Base-by-base conservation (phyloP, 1,140 invertebrate genomes). In the Pachypeltis micranthus region DNA sequence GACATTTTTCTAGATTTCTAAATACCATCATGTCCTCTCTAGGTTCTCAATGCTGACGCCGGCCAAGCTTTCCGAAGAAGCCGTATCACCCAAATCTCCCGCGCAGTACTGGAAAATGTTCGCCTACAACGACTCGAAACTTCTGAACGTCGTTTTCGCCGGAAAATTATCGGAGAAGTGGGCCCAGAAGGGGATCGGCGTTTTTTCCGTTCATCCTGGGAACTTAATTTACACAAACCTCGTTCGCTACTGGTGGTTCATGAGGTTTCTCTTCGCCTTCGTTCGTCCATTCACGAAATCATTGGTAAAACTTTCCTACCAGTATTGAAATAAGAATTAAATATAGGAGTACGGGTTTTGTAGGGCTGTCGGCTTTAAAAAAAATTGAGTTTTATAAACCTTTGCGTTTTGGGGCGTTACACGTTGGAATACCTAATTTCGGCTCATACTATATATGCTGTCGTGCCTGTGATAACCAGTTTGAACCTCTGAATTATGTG, bases 261-360 rank as follows among this genome's bases (percentile, higher is more conserved):
- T 85, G 66, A 76, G 83, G 68, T 63, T 93, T 0, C 68, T 90
- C 0, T 94, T 90, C 73, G 77, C 81, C n/a, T 16, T 93, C 1
- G 88, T 88, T 1, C 77, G 90, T 29, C 93, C 93, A 24, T 97
- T 96, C 73, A 94, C 93, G 4, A 97, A 97, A 76, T 92, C 91
- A n/a, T 71, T 94, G 80, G 90, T 93, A 79, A 81, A 81, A n/a
- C n/a, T n/a, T n/a, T n/a, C n/a, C n/a, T n/a, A n/a, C n/a, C n/a
- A n/a, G n/a, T n/a, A n/a, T 75, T 44, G 14, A 16, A 61, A 19
- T 16, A 14, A 31, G 19, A 10, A 19, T 44, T n/a, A n/a, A n/a
- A n/a, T n/a, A n/a, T n/a, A n/a, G n/a, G n/a, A n/a, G n/a, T n/a
- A n/a, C n/a, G n/a, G n/a, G n/a, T n/a, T n/a, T n/a, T n/a, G n/a